A percentile compares a stretch with the other conserved stretches of the same genome.
Evolutionary conservation across 2,888 invertebrate species (phyloP).

Genomic region (Halictus ligatus): DNA sequence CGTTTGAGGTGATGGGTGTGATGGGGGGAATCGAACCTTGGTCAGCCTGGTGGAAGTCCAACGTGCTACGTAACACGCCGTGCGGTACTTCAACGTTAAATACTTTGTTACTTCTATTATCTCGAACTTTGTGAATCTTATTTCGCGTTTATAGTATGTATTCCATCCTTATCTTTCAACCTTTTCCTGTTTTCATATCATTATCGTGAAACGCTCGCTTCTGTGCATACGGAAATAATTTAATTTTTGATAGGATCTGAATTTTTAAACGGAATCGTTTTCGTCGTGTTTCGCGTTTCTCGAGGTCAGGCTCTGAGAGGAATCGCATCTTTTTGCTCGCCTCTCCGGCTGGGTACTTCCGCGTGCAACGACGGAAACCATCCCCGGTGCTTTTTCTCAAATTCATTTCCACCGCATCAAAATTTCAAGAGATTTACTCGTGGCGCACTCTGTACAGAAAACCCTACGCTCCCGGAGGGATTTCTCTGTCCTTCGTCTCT

Average conservation of each 20-base stretch:
- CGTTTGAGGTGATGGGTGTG: neutral
- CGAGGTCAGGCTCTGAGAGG: neutral
- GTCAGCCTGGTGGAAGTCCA: neutral
- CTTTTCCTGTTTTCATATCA: neutral
- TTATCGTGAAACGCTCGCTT: too few species aligned
- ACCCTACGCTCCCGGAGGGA: slow-evolving; percentile 28
- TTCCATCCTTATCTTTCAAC: neutral
- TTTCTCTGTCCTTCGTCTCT: slow-evolving; percentile 20
- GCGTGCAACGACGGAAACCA: neutral
- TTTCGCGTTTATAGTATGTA: neutral
- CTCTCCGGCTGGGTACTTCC: neutral
- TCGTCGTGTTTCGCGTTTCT: neutral
- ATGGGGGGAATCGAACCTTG: neutral
- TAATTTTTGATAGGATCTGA: neutral
- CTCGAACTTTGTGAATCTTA: neutral
- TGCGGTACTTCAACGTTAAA: neutral
- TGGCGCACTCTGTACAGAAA: slow-evolving; percentile 20
- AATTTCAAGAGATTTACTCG: slow-evolving; percentile 35
- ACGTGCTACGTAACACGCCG: neutral
- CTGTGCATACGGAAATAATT: neutral
- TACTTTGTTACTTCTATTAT: neutral
- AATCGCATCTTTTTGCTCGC: neutral
- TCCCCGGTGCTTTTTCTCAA: slow-evolving; percentile 21
- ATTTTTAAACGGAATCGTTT: neutral
- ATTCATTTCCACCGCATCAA: slow-evolving; percentile 47